Conservation (phyloP, 2,113 vertebrate genomes). For the Clinocottus analis region DNA sequence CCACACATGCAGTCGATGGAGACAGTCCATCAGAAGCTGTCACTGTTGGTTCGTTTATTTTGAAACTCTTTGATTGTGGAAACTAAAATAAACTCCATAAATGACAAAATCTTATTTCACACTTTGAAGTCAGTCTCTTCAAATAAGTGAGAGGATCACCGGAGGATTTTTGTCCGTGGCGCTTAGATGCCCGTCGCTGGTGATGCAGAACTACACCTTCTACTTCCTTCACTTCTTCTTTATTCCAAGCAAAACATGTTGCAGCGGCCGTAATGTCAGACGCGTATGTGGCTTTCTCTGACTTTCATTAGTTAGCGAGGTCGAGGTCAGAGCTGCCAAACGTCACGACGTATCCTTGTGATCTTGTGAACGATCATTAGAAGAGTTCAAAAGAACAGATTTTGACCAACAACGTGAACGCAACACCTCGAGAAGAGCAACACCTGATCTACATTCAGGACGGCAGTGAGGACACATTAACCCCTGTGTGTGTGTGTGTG, state of each 20-base stretch:
- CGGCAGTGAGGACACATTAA: conserved; percentile 8
- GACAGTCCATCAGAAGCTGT: no score
- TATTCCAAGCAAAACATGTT: neutral
- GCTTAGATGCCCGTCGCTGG: neutral
- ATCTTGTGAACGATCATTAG: neutral
- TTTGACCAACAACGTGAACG: neutral
- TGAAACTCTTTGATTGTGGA: no score
- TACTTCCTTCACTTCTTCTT: neutral
- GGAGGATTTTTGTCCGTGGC: neutral
- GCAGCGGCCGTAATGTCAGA: no score
- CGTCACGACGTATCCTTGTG: no score
- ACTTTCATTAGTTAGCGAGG: neutral
- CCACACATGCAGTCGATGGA: no score
- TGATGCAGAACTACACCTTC: neutral
- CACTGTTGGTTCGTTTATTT: no score
- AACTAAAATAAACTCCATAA: no score
- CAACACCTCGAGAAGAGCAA: neutral
- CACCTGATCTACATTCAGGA: neutral
- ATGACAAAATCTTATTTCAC: no score
- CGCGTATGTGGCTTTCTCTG: neutral
- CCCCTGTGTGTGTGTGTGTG: neutral
- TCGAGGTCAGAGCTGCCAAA: neutral
- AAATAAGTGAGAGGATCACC: neutral
- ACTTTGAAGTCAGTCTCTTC: neutral
- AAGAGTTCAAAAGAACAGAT: neutral